Base-by-base conservation (phyloP, 2,797 vertebrate genomes). In the Chaetophractus vellerosus region DNA sequence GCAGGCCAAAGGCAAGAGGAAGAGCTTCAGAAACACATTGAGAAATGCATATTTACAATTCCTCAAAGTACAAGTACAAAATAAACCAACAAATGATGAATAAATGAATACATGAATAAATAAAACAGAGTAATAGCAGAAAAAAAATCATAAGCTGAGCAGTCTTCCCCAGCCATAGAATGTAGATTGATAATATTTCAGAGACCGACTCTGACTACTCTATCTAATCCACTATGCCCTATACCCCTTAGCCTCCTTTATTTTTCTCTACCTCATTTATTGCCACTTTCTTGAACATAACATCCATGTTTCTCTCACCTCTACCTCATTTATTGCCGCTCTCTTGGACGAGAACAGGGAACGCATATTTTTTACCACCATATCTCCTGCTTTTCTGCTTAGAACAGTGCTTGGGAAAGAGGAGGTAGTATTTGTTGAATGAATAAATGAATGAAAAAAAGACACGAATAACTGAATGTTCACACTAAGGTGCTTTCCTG, bases 1-100 rank as follows among this genome's bases (percentile, higher is more conserved):
- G 24, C 41, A 91, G 36, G 23, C 52, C 21, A 76, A 94, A 21
- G 45, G 31, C 23, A 61, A 61, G 4, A 72, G 26, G 28, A 26
- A 28, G 41, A 72, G 69, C 38, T 24, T 28, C 38, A 28, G 41
- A 72, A 72, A 45, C 24, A 72, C 41, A 15, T 45, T 45, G 50
- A 71, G 21, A 91, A 93, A 36, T 26, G 36, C 18, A 48, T 63
- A 80, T 94, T 57, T 45, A 18, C 4, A 74, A 24, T 82, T 87
- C 6, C 15, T 96, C 38, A 48, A 78, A 71, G 15, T 66, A 55
- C 21, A 90, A 61, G 31, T 76, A 57, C 18, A 31, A 87, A 71
- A 71, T 6, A 84, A 64, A 15, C 7, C 71, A 19, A n/a, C 4
- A 80, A 26, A 16, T 8, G 86, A 55, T 57, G 33, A 93, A 91